These are phyloP conservation scores for Salvelinus sp. DNA, from an alignment of 2,113 vertebrate species.

Conservation along the genomic window DNA sequence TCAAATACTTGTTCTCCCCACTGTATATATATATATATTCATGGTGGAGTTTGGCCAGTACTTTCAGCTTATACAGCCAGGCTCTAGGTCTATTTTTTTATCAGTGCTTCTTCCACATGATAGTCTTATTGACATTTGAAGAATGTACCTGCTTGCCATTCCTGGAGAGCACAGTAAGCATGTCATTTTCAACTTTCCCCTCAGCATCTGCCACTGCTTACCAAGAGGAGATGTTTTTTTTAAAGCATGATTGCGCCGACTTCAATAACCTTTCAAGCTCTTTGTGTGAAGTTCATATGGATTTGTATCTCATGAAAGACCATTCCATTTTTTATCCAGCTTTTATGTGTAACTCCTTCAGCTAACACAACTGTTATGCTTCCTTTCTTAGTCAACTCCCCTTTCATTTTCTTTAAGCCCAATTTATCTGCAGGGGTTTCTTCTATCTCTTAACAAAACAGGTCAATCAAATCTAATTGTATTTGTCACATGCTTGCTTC, in stretches of 20 bases:
- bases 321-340: slow-evolving; percentile 18
- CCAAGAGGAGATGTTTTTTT: slow-evolving; percentile 11
- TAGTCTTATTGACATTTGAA: slow-evolving; percentile 69
- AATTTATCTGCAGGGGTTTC: slow-evolving; percentile 10
- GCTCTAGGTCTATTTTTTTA: slow-evolving; percentile 43
- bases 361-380: slow-evolving; percentile 31
- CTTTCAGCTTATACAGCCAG: slow-evolving; percentile 35
- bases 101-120: slow-evolving; percentile 44
- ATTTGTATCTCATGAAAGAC: slow-evolving; percentile 36
- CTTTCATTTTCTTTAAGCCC: slow-evolving; percentile 49
- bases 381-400: slow-evolving; percentile 28
- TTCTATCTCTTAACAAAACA: slow-evolving; percentile 48
- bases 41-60: slow-evolving; percentile 20
- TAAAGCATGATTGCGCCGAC: slow-evolving; percentile 24
- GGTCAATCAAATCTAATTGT: slow-evolving; percentile 16
- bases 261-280: slow-evolving; percentile 17
- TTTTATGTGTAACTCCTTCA: slow-evolving; percentile 9
- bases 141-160: slow-evolving; percentile 65
- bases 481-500: neutral
- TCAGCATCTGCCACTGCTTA: slow-evolving; percentile 45
- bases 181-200: slow-evolving; percentile 52
- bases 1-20: too few relatives aligned
- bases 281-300: slow-evolving; percentile 32
- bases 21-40: neutral
- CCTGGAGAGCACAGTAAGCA: slow-evolving; percentile 41